A percentile compares a stretch with the other conserved stretches of the same genome.
Evolutionary conservation across 1,140 invertebrate genomes (phyloP).

Genomic region (Paralvinella palmiformis): DNA sequence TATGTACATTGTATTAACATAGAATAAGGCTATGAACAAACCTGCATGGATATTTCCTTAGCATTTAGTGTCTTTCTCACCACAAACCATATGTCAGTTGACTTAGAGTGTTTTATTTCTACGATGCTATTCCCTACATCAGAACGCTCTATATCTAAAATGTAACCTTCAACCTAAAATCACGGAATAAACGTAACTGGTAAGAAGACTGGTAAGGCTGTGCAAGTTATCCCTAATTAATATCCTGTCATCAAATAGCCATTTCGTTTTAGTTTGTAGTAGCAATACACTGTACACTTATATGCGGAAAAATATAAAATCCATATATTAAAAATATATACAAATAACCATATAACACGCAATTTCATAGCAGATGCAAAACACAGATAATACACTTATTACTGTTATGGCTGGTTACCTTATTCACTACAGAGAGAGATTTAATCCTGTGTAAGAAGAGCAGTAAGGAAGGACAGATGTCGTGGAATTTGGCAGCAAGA

Average conservation of each 20-base stretch:
- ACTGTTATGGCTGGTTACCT: constrained; percentile 12
- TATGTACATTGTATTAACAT: too few species aligned
- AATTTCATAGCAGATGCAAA: too few species aligned
- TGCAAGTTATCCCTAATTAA: too few species aligned
- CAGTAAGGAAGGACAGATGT: constrained; percentile 19
- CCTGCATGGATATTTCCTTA: constrained; percentile 38
- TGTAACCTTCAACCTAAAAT: not conserved
- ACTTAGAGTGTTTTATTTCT: constrained; percentile 36
- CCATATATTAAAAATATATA: too few species aligned
- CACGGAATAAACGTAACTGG: not conserved
- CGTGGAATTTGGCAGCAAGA: constrained; percentile 19
- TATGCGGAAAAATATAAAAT: too few species aligned
- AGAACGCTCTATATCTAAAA: constrained; percentile 27
- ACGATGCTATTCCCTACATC: constrained; percentile 35
- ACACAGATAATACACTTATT: too few species aligned
- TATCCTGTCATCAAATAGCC: too few species aligned
- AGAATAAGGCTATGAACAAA: constrained; percentile 18
- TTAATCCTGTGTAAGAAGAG: constrained; percentile 22
- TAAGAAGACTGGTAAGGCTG: too few species aligned
- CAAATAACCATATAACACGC: too few species aligned
- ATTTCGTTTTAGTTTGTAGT: too few species aligned
- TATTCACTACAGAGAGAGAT: constrained; percentile 17
- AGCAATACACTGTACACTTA: too few species aligned
- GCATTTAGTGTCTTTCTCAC: constrained; percentile 42
- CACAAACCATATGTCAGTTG: constrained; percentile 38